These are phyloP conservation scores for Bambusicola thoracicus DNA, from an alignment of 2,113 vertebrate species.

Conservation along the genomic window DNA sequence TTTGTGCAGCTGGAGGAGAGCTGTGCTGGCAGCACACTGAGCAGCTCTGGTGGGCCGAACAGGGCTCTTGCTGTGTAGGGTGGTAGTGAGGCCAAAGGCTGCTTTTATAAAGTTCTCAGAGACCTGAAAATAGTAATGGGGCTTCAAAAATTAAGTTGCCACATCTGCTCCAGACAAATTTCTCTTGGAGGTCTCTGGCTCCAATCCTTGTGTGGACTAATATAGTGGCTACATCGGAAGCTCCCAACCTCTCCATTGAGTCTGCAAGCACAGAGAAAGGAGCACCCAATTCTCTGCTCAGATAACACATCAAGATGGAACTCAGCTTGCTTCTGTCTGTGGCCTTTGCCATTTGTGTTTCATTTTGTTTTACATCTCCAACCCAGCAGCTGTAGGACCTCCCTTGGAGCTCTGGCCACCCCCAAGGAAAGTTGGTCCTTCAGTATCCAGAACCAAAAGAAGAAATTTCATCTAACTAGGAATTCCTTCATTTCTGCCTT, in stretches of 20 bases:
- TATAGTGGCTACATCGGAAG: background rate
- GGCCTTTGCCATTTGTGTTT: background rate
- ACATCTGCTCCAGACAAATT: background rate
- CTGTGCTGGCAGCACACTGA: accelerated
- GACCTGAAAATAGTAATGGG: background rate
- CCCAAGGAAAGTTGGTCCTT: background rate
- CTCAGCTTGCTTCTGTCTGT: background rate
- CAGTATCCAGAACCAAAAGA: background rate
- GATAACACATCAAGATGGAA: background rate
- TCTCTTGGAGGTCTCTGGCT: background rate
- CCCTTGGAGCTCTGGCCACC: background rate
- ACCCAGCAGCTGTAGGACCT: background rate
- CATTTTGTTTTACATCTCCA: background rate
- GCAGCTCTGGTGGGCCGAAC: background rate
- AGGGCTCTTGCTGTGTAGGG: background rate
- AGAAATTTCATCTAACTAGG: background rate
- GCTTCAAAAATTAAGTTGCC: background rate
- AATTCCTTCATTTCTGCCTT: background rate
- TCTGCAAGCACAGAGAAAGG: background rate
- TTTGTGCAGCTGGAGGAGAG: accelerated
- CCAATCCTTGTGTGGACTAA: background rate
- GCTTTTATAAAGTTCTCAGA: background rate
- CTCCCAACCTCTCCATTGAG: background rate
- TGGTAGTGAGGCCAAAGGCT: background rate
- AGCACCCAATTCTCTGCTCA: background rate